A percentile compares a stretch with the other conserved stretches of the same genome.
phyloP scores from a whole-genome alignment of 2,797 vertebrate genomes.

The Anomalospiza imberbis region DNA sequence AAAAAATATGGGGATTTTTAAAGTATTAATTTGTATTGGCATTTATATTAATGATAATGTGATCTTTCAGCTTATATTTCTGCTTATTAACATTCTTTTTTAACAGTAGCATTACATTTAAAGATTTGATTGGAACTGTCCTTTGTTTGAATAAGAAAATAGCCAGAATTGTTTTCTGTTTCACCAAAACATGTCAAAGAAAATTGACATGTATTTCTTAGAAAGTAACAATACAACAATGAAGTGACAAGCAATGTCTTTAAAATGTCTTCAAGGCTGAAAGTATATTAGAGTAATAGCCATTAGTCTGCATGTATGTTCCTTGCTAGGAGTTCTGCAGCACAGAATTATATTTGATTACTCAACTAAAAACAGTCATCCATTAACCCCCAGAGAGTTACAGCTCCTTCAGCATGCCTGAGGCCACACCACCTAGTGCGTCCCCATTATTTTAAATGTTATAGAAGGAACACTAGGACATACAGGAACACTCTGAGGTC shows the following conservation, averaged over 20 bases:
- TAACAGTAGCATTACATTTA: neutral
- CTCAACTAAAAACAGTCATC: constrained; percentile 38
- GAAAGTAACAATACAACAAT: neutral
- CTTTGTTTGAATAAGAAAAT: neutral
- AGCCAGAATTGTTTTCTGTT: neutral
- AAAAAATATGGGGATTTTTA: neutral
- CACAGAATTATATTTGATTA: constrained; percentile 56
- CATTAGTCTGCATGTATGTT: constrained; percentile 1
- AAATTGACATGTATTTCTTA: constrained; percentile 2
- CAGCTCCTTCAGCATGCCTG: neutral
- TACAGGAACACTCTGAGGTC: neutral
- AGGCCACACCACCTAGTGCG: neutral
- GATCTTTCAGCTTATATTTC: neutral
- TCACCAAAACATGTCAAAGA: neutral
- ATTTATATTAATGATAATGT: neutral
- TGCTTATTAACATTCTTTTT: neutral
- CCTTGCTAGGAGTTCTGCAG: neutral
- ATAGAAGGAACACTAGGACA: neutral
- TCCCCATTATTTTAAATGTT: constrained; percentile 31
- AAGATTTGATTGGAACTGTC: neutral
- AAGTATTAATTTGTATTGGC: neutral
- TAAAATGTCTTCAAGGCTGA: constrained; percentile 55
- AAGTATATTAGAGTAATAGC: constrained; percentile 50
- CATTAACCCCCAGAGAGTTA: constrained; percentile 41
- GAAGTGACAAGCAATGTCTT: constrained; percentile 25